Evolutionary conservation across 2,888 invertebrate genomes (phyloP).

Genomic region (Agriopis aurantiaria): DNA sequence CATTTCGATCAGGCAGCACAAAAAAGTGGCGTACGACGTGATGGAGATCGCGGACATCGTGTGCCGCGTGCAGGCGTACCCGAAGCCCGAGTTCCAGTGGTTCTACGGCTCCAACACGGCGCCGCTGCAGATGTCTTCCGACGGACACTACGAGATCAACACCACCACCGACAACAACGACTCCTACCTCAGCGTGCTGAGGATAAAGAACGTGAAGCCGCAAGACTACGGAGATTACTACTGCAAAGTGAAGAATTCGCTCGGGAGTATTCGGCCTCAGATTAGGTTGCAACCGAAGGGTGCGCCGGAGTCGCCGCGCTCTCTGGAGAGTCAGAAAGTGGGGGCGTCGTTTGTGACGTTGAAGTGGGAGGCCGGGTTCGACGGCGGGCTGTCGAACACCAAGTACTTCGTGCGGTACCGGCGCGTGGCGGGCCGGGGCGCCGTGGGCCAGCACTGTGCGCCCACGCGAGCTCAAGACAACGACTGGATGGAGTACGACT

Average conservation of each 20-base stretch:
- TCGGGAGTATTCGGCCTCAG: constrained; percentile 91
- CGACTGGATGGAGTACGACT: constrained; percentile 94
- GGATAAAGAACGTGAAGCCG: constrained; percentile 90
- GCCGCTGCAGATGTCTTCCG: constrained; percentile 91
- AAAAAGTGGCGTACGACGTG: constrained; percentile 95
- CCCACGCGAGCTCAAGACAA: constrained; percentile 75
- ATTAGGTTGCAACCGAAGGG: constrained; percentile 95
- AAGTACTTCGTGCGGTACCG: constrained; percentile 95
- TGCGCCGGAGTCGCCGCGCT: constrained; percentile 93
- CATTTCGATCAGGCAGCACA: constrained; percentile 93
- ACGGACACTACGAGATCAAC: constrained; percentile 94
- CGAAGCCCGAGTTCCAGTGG: constrained; percentile 97
- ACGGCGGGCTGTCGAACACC: constrained; percentile 94
- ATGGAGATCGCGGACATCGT: constrained; percentile 94
- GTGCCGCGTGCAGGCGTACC: constrained; percentile 96
- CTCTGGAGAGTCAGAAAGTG: constrained; percentile 90
- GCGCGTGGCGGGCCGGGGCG: constrained; percentile 86
- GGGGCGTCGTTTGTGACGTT: constrained; percentile 93
- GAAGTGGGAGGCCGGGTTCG: constrained; percentile 96
- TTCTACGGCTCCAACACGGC: constrained; percentile 92
- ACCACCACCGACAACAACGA: constrained; percentile 94
- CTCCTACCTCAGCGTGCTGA: constrained; percentile 92
- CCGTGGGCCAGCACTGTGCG: constrained; percentile 73
- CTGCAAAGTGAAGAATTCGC: constrained; percentile 93
- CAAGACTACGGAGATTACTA: constrained; percentile 97